phyloP scores from a whole-genome alignment of 2,797 vertebrate species.

The Gouania willdenowi region DNA sequence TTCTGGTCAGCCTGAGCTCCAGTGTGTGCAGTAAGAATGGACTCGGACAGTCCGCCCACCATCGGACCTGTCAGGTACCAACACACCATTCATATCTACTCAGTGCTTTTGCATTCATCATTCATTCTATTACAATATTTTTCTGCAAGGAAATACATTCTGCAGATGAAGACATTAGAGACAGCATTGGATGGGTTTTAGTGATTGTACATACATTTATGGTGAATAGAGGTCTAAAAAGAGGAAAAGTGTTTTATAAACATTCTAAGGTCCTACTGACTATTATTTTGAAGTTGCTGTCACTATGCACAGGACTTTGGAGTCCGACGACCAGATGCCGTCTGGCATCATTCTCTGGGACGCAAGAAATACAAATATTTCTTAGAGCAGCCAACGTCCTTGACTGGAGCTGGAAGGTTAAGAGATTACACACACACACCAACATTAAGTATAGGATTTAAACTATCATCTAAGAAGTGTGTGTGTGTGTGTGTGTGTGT shows the following conservation, averaged over 20 bases:
- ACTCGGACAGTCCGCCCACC: conserved; percentile 35
- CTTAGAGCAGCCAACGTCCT: conserved; percentile 80
- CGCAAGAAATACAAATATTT: conserved; percentile 82
- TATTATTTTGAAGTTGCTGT: background rate
- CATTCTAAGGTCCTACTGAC: too few relatives aligned
- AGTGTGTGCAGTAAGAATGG: conserved; percentile 52
- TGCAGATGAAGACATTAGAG: too few relatives aligned
- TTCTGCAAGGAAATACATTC: too few relatives aligned
- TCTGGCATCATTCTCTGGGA: conserved; percentile 81
- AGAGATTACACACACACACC: too few relatives aligned
- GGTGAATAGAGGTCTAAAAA: background rate
- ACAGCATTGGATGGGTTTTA: too few relatives aligned
- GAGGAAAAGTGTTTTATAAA: too few relatives aligned
- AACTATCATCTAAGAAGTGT: background rate
- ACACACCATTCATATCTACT: too few relatives aligned
- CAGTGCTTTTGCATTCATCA: too few relatives aligned
- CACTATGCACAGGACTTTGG: conserved; percentile 62
- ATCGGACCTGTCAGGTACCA: conserved; percentile 55
- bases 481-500: background rate
- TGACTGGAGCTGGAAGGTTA: conserved; percentile 84
- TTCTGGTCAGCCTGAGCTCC: conserved; percentile 75
- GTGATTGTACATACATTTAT: too few relatives aligned
- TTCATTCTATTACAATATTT: too few relatives aligned
- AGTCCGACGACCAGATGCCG: conserved; percentile 65
- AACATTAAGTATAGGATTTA: too few relatives aligned